Conservation (phyloP, 2,113 vertebrate species). For the Laticauda colubrina region DNA sequence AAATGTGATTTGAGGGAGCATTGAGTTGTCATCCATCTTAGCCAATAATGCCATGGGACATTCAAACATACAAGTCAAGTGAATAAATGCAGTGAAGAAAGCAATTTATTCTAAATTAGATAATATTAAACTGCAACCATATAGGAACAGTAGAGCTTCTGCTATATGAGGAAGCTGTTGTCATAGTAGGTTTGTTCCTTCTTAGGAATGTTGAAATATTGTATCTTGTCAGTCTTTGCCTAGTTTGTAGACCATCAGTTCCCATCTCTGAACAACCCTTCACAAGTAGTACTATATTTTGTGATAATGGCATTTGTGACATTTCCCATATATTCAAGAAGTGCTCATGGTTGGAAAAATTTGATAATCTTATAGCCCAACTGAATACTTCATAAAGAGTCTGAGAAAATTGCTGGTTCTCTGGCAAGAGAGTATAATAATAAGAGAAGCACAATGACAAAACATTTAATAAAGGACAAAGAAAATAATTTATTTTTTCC, state of each 20-base stretch:
- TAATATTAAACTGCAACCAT: background rate
- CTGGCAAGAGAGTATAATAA: background rate
- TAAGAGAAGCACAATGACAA: background rate
- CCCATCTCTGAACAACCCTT: background rate
- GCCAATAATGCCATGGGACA: background rate
- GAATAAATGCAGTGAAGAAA: background rate
- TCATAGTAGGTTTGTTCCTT: background rate
- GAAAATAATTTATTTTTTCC: background rate
- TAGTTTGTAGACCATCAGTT: background rate
- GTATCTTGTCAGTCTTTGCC: background rate
- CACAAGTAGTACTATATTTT: background rate
- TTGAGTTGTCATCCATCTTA: background rate
- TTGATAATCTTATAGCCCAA: background rate
- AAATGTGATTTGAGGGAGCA: background rate
- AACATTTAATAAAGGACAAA: background rate
- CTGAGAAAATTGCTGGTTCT: background rate
- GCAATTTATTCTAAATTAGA: background rate
- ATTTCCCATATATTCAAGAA: background rate
- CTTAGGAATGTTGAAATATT: background rate
- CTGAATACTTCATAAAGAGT: background rate
- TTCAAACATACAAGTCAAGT: background rate
- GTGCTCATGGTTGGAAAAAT: background rate
- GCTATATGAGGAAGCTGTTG: background rate
- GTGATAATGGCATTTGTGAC: background rate
- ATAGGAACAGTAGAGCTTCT: background rate